Conservation (phyloP, 2,888 invertebrate genomes). For the Rhamnusium bicolor region DNA sequence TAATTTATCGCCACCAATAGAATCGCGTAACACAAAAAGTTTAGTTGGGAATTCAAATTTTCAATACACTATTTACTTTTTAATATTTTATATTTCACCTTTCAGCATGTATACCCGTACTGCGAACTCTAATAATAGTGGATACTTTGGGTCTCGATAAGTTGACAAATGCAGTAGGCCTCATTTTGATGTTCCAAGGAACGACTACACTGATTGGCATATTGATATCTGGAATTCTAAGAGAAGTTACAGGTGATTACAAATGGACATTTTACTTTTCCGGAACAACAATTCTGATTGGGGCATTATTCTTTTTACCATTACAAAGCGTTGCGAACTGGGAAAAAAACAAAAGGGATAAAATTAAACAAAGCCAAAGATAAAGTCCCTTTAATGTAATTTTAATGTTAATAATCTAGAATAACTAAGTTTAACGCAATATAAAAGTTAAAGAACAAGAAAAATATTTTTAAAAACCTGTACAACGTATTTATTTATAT, state of each 20-base stretch:
- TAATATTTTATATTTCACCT: too few species aligned
- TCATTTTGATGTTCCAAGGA: constrained; percentile 93
- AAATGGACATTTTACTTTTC: constrained; percentile 57
- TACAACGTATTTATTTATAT: background rate
- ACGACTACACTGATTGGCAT: constrained; percentile 87
- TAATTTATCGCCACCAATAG: too few species aligned
- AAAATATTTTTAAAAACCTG: background rate
- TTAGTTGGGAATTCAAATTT: too few species aligned
- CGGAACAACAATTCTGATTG: constrained; percentile 54
- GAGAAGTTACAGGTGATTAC: constrained; percentile 52
- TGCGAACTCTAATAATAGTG: constrained; percentile 86
- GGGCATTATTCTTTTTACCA: constrained; percentile 57
- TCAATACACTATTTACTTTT: too few species aligned
- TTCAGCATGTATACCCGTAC: constrained; percentile 82
- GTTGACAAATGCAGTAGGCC: constrained; percentile 92
- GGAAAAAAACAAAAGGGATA: constrained; percentile 46
- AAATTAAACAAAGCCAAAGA: constrained; percentile 1
- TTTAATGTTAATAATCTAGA: background rate
- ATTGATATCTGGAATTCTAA: constrained; percentile 64
- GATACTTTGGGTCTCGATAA: constrained; percentile 92
- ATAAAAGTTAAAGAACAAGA: background rate
- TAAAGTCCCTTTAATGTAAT: background rate
- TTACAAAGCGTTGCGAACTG: constrained; percentile 49
- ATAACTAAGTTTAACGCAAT: background rate
- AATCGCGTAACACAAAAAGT: too few species aligned